A percentile compares a stretch with the other conserved stretches of the same genome.
Evolutionary conservation across 2,113 vertebrate species (phyloP).

Genomic region (Zonotrichia leucophrys): DNA sequence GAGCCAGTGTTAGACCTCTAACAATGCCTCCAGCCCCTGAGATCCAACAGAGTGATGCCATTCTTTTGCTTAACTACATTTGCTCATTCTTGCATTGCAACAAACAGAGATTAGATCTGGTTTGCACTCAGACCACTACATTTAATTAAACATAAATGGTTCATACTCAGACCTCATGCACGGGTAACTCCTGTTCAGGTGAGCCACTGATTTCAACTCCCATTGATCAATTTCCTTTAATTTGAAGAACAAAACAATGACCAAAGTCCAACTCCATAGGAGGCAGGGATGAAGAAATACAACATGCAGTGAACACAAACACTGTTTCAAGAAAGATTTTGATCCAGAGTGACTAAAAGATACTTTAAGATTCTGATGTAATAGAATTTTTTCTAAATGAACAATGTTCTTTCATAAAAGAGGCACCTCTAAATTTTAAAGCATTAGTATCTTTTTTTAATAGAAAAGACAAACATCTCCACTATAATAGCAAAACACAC

Average conservation of each 20-base stretch:
- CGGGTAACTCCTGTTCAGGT: neutral
- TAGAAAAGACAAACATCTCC: neutral
- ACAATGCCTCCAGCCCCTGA: neutral
- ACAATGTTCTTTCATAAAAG: neutral
- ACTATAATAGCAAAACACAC: neutral
- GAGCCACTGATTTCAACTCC: neutral
- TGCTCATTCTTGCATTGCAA: neutral
- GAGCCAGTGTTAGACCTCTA: neutral
- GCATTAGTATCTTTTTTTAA: neutral
- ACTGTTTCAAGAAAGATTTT: neutral
- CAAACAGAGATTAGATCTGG: neutral
- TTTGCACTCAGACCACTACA: neutral
- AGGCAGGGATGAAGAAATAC: neutral
- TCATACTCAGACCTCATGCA: neutral
- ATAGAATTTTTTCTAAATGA: neutral
- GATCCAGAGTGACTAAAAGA: neutral
- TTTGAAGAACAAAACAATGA: neutral
- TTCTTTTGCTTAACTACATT: neutral
- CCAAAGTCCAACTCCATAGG: neutral
- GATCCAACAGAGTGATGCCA: neutral
- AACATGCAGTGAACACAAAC: fast-evolving
- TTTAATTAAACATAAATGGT: conserved; percentile 37
- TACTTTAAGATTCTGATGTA: neutral
- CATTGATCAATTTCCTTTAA: neutral
- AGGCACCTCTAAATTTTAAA: neutral